Evolutionary conservation across 1,140 invertebrate species (phyloP).

Genomic region (Mercenaria mercenaria): DNA sequence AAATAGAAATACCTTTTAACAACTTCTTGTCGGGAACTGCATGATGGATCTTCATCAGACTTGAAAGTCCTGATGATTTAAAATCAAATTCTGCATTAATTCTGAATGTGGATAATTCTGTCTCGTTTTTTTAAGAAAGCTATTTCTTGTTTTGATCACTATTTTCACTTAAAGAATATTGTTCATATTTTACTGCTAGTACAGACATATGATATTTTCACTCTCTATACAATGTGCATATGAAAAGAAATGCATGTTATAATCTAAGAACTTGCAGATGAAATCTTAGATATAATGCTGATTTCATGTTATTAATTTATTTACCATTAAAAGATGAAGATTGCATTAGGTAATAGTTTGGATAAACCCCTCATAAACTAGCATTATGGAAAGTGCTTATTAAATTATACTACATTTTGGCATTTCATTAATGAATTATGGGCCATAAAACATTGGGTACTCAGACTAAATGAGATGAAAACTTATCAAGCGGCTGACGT

Average conservation of each 20-base stretch:
- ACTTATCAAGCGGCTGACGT: neutral
- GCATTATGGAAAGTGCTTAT: neutral
- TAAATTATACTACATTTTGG: slow-evolving; percentile 18
- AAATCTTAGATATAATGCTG: neutral
- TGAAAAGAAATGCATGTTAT: too few species aligned
- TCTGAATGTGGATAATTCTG: too few species aligned
- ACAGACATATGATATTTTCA: too few species aligned
- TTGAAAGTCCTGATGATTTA: too few species aligned
- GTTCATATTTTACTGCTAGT: too few species aligned
- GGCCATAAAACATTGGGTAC: neutral
- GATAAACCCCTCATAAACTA: neutral
- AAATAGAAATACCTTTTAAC: too few species aligned
- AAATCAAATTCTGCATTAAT: too few species aligned
- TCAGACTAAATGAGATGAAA: neutral
- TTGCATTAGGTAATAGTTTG: neutral
- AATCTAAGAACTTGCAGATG: neutral
- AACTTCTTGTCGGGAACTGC: too few species aligned
- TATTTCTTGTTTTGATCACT: too few species aligned
- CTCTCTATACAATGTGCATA: neutral
- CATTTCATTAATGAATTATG: slow-evolving; percentile 12
- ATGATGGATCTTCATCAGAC: too few species aligned
- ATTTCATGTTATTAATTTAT: neutral
- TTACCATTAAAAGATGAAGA: neutral
- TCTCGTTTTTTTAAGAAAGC: too few species aligned
- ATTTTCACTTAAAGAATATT: too few species aligned